Conservation (phyloP, 2,797 vertebrate genomes). For the Amazonetta brasiliensis region DNA sequence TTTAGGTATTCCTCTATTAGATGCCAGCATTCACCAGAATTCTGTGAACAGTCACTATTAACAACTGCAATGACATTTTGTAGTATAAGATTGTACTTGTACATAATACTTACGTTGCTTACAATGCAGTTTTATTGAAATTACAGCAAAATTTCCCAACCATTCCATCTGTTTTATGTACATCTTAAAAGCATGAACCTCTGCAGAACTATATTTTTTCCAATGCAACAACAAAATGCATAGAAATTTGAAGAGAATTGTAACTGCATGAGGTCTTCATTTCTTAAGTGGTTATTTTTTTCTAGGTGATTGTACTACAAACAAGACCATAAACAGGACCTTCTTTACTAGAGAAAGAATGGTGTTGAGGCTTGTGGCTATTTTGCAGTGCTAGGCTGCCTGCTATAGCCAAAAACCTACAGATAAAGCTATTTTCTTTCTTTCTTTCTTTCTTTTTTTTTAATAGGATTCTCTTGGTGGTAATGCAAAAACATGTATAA, state of each 20-base stretch:
- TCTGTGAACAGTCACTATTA: not conserved
- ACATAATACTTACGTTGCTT: not conserved
- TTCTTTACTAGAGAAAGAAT: not conserved
- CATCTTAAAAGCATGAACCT: not conserved
- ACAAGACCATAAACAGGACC: not conserved
- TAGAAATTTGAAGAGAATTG: not conserved
- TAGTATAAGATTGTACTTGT: not conserved
- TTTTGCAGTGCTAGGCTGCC: not conserved
- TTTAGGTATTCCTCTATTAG: not conserved
- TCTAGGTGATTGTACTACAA: not conserved
- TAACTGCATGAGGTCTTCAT: not conserved
- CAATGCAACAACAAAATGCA: not conserved
- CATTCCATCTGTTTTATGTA: not conserved
- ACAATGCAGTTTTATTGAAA: not conserved
- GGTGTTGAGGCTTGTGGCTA: not conserved
- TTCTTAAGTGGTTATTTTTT: not conserved
- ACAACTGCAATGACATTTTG: not conserved
- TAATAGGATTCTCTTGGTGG: constrained; percentile 95
- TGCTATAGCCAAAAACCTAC: not conserved
- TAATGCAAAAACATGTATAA: constrained; percentile 95
- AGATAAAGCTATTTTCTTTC: not conserved
- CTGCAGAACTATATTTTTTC: not conserved
- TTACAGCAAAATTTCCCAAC: not conserved
- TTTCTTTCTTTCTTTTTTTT: constrained; percentile 10
- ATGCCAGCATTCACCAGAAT: not conserved